Conservation (phyloP, 1,140 invertebrate genomes). For the Telenomus remus region DNA sequence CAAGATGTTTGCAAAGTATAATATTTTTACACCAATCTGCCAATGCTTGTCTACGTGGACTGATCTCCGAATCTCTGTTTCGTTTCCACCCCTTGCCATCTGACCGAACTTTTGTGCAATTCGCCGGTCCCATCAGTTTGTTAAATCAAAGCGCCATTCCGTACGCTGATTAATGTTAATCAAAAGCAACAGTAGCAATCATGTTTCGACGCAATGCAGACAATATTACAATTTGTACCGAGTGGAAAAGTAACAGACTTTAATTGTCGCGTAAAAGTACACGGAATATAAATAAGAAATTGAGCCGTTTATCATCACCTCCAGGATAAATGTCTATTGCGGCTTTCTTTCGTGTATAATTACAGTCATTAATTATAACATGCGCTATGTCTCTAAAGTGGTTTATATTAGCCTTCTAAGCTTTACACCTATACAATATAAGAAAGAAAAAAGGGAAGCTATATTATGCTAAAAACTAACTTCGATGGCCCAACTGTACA, state of each 20-base stretch:
- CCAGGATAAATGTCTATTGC: conserved; percentile 46
- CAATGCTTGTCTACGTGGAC: conserved; percentile 51
- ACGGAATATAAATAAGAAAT: conserved; percentile 54
- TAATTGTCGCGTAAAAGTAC: conserved; percentile 56
- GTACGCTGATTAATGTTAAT: background rate
- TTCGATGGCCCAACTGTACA: conserved; percentile 73
- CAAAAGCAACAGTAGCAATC: background rate
- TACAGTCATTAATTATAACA: conserved; percentile 63
- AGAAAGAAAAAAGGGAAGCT: conserved; percentile 65
- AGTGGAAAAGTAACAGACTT: conserved; percentile 47
- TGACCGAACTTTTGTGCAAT: conserved; percentile 7
- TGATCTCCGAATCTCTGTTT: conserved; percentile 48
- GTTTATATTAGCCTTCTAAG: conserved; percentile 69
- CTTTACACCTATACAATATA: conserved; percentile 67
- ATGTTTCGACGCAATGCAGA: conserved; percentile 34
- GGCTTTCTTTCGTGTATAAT: conserved; percentile 58
- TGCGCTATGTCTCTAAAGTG: conserved; percentile 65
- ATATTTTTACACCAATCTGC: conserved; percentile 71
- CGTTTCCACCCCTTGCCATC: conserved; percentile 32
- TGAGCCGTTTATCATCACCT: conserved; percentile 40
- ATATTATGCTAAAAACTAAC: conserved; percentile 71
- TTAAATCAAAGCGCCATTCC: background rate
- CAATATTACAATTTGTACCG: conserved; percentile 32
- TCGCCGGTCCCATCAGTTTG: background rate
- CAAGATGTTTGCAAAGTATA: conserved; percentile 56